Base-by-base conservation (phyloP, 2,797 vertebrate species). In the Sciurus vulgaris region DNA sequence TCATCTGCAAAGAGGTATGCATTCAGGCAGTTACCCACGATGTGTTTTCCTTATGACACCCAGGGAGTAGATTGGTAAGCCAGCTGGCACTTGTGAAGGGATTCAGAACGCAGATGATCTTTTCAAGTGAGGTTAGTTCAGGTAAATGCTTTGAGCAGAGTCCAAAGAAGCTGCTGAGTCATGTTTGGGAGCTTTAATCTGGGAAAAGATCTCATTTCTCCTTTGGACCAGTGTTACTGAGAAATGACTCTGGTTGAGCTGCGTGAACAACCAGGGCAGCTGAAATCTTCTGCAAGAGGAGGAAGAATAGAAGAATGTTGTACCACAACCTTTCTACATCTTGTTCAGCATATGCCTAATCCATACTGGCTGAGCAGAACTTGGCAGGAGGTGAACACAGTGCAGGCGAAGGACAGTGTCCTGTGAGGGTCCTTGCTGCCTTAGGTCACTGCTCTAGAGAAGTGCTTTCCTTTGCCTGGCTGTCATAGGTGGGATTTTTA, bases 161-260 rank as follows among this genome's bases (percentile, higher is more conserved):
- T 70, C 73, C 93, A 83, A 47, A 93, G 84, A 49, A 70, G 26
- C 91, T 81, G 96, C 88, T 95, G 85, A 93, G 65, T 95, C 94
- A 92, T 28, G 33, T 41, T 41, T 47, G 35, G 87, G 22, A 89
- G 12, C 49, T 67, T 74, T 41, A 44, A 1, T 59, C 15, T 30
- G 67, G n/a, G 69, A 84, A 22, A 61, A 35, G 79, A 24, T 82
- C 79, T 73, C 15, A 8, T 86, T 95, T 89, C 84, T 79, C 13
- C 41, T 76, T 54, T 8, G 47, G 63, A 47, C 33, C 88, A 56
- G 11, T n/a, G 35, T 33, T 49, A 26, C 88, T 65, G 70, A 70
- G 81, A 41, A 83, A 5, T 13, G 69, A 35, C 47, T 78, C 70
- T n/a, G 38, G 72, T 24, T 10, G 15, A 49, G 86, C 38, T 2